phyloP scores from a whole-genome alignment of 2,888 invertebrate species.

The Caenorhabditis wallacei region DNA sequence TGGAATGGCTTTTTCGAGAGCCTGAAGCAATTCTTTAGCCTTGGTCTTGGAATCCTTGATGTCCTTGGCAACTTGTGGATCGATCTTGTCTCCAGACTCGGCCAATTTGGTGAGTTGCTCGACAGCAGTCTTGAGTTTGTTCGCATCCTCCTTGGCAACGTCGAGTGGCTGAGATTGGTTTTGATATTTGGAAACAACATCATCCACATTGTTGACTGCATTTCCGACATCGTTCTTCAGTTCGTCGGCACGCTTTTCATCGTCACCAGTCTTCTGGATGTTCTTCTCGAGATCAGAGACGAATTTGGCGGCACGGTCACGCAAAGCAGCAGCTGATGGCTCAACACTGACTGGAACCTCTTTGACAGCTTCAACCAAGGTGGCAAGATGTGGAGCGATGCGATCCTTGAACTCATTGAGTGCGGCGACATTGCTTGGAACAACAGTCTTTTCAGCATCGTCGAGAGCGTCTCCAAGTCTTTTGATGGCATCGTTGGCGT shows the following conservation, averaged over 20 bases:
- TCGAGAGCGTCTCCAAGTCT: slow-evolving; percentile 63
- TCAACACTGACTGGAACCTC: slow-evolving; percentile 50
- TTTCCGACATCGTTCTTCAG: slow-evolving; percentile 53
- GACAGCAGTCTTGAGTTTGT: slow-evolving; percentile 47
- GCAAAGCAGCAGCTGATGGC: slow-evolving; percentile 44
- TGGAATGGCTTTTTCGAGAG: slow-evolving; percentile 63
- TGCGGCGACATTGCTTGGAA: slow-evolving; percentile 52
- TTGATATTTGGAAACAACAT: slow-evolving; percentile 60
- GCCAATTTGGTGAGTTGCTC: slow-evolving; percentile 48
- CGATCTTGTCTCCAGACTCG: slow-evolving; percentile 39
- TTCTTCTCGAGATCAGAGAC: slow-evolving; percentile 53
- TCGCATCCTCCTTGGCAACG: slow-evolving; percentile 56
- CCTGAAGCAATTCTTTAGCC: slow-evolving; percentile 62
- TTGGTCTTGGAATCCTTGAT: slow-evolving; percentile 66
- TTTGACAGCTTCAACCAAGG: slow-evolving; percentile 43
- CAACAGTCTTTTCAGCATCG: slow-evolving; percentile 59
- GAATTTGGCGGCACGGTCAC: slow-evolving; percentile 58
- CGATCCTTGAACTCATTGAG: slow-evolving; percentile 58
- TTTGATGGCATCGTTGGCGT: slow-evolving; percentile 63
- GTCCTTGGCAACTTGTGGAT: slow-evolving; percentile 64
- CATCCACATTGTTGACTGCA: slow-evolving; percentile 51
- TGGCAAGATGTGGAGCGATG: slow-evolving; percentile 46
- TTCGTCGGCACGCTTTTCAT: slow-evolving; percentile 60
- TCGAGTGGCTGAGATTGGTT: slow-evolving; percentile 60
- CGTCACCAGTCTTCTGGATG: slow-evolving; percentile 59